A percentile compares a stretch with the other conserved stretches of the same genome.
phyloP scores from a whole-genome alignment of 2,888 invertebrate genomes.

The Hymenopus coronatus region DNA sequence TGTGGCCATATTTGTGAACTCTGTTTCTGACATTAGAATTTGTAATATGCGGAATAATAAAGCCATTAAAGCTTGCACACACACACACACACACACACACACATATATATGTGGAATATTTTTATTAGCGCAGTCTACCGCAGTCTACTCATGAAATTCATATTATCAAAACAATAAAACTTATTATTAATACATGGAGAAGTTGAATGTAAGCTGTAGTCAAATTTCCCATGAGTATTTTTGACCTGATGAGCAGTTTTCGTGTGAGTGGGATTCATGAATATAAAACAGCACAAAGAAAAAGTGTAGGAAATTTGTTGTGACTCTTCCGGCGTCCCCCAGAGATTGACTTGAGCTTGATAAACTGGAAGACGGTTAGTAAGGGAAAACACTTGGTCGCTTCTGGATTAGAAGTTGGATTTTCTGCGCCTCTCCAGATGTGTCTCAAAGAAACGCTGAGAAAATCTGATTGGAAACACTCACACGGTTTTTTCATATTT shows the following conservation, averaged over 20 bases:
- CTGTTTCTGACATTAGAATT: not conserved
- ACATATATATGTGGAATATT: not conserved
- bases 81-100: too few relatives aligned
- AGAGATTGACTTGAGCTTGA: not conserved
- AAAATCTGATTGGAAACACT: too few relatives aligned
- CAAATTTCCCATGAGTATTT: not conserved
- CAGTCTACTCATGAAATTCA: not conserved
- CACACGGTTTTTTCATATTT: too few relatives aligned
- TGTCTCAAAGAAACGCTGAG: too few relatives aligned
- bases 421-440: too few relatives aligned
- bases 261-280: not conserved
- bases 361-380: not conserved
- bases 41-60: not conserved
- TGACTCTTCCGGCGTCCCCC: not conserved
- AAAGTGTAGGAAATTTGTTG: not conserved
- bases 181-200: not conserved
- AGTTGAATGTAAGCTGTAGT: not conserved
- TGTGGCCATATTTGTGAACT: not conserved
- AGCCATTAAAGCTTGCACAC: too few relatives aligned
- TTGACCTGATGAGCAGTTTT: not conserved
- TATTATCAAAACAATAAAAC: not conserved
- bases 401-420: too few relatives aligned
- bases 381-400: not conserved
- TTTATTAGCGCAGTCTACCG: not conserved
- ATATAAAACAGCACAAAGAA: not conserved